Conservation (phyloP, 2,888 invertebrate species). For the Drosophila multiciliata region DNA sequence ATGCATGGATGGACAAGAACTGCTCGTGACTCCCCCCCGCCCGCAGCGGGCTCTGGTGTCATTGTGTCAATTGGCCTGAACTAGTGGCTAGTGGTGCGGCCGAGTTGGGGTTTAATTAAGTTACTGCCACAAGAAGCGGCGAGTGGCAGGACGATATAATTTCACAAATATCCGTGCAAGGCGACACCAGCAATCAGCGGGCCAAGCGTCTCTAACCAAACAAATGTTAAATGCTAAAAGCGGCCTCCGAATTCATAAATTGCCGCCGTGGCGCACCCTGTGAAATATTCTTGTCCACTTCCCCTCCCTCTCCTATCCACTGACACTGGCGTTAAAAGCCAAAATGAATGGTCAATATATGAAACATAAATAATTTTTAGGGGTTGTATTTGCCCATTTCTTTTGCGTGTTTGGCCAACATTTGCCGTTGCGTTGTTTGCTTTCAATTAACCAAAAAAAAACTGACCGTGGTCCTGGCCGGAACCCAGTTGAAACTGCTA, state of each 20-base stretch:
- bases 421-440: conserved; percentile 72
- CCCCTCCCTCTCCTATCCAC: not conserved
- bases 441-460: conserved; percentile 79
- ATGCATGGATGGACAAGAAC: conserved; percentile 26
- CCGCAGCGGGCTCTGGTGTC: conserved; percentile 59
- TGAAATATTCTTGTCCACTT: not conserved
- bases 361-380: conserved; percentile 77
- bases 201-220: conserved; percentile 58
- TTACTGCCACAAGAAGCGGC: conserved; percentile 53
- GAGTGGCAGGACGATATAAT: conserved; percentile 64
- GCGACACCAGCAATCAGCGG: conserved; percentile 73
- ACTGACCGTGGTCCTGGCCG: conserved; percentile 60
- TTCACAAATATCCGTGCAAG: conserved; percentile 80
- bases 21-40: conserved; percentile 10
- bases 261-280: conserved; percentile 69
- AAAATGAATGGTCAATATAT: conserved; percentile 79
- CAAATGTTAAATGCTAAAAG: conserved; percentile 74
- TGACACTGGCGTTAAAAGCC: conserved; percentile 70
- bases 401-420: conserved; percentile 75
- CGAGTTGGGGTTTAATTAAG: conserved; percentile 67
- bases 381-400: conserved; percentile 62
- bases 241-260: conserved; percentile 69
- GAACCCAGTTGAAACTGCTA: conserved; percentile 41
- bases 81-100: conserved; percentile 25
- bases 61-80: conserved; percentile 73